A percentile compares a stretch with the other conserved stretches of the same genome.
Conservation (phyloP, 2,797 vertebrate genomes). For the Mus minutoides region DNA sequence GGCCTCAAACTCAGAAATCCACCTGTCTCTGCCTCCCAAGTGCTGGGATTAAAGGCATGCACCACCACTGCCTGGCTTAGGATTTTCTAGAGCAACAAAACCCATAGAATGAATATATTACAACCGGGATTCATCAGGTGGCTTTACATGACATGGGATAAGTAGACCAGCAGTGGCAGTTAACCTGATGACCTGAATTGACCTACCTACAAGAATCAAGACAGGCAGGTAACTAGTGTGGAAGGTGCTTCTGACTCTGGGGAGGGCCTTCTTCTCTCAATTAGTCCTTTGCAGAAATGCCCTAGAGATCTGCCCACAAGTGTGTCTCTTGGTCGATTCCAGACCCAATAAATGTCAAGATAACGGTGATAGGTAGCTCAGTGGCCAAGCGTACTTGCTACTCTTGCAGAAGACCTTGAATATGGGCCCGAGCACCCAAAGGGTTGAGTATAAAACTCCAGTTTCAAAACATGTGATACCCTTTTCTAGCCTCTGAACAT, state of each 20-base stretch:
- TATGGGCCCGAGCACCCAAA: neutral
- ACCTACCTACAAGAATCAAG: neutral
- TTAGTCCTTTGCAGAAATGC: neutral
- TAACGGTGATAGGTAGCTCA: neutral
- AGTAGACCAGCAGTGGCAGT: neutral
- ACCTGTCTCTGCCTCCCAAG: no score
- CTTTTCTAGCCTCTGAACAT: neutral
- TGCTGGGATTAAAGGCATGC: no score
- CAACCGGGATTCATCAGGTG: neutral
- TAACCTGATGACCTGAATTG: neutral
- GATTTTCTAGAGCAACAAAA: neutral
- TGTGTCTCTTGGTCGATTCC: neutral
- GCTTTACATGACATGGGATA: neutral
- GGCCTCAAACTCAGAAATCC: no score
- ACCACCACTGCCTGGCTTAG: no score
- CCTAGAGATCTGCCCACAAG: neutral
- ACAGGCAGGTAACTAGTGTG: neutral
- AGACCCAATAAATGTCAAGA: neutral
- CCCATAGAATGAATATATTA: neutral
- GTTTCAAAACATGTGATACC: neutral
- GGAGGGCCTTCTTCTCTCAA: neutral
- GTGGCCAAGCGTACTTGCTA: neutral
- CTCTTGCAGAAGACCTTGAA: neutral
- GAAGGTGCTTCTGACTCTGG: neutral
- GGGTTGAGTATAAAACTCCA: neutral